Conservation (phyloP, 1,140 invertebrate genomes). For the Subanguina moxae region DNA sequence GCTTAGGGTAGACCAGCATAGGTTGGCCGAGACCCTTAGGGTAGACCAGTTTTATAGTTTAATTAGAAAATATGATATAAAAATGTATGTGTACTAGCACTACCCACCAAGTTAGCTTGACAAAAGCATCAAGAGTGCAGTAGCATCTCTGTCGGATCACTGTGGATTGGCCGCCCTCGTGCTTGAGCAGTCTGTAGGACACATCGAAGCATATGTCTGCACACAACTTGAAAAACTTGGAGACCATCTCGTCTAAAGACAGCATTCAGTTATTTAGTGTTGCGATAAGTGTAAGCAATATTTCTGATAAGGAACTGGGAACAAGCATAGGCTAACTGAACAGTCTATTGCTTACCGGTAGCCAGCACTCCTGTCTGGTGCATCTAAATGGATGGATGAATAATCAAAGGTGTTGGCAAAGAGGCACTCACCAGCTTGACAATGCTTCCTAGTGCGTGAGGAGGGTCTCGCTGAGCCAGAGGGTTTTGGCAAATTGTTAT, state of each 20-base stretch:
- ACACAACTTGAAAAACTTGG: conserved; percentile 89
- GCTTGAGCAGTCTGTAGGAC: conserved; percentile 74
- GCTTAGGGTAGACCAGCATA: no score
- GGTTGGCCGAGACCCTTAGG: no score
- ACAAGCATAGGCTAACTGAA: no score
- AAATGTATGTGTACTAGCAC: not conserved
- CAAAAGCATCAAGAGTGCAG: conserved; percentile 72
- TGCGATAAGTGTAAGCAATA: no score
- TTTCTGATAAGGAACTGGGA: no score
- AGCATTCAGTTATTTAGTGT: no score
- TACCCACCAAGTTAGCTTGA: conserved; percentile 48
- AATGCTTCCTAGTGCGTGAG: conserved; percentile 87
- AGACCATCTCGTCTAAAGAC: conserved; percentile 96
- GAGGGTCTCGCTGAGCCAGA: conserved; percentile 75
- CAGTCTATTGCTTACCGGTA: no score
- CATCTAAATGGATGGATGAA: conserved; percentile 67
- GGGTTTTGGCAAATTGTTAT: conserved; percentile 78
- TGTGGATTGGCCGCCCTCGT: conserved; percentile 64
- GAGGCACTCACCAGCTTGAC: conserved; percentile 69
- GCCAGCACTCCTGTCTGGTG: conserved; percentile 80
- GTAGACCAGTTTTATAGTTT: not conserved
- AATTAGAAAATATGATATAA: not conserved
- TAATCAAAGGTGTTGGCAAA: not conserved
- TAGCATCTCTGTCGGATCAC: conserved; percentile 83
- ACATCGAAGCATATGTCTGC: conserved; percentile 94